Conservation (phyloP, 2,888 invertebrate genomes). For the Neoascia interrupta region DNA sequence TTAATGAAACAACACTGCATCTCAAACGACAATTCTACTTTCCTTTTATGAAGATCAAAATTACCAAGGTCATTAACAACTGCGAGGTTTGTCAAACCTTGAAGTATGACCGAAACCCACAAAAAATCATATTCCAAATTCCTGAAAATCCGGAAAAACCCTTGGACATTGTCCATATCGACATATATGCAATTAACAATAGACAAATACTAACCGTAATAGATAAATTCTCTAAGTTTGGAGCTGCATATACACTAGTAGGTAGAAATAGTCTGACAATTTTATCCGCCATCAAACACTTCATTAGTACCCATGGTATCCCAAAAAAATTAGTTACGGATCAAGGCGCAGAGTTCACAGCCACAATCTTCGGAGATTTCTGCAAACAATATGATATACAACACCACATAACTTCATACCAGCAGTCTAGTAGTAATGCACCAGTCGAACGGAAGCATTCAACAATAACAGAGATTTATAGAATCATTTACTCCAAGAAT, state of each 20-base stretch:
- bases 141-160: background rate
- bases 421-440: background rate
- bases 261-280: background rate
- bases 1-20: background rate
- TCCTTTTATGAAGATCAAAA: background rate
- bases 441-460: background rate
- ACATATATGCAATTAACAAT: background rate
- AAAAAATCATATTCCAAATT: background rate
- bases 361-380: background rate
- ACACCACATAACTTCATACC: background rate
- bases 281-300: background rate
- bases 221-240: background rate
- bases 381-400: background rate
- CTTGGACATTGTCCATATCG: background rate
- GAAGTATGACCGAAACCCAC: background rate
- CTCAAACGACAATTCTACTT: background rate
- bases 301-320: too few species aligned
- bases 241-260: background rate
- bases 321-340: background rate
- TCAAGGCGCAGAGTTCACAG: background rate
- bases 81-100: background rate
- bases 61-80: background rate
- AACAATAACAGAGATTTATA: background rate
- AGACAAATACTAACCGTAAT: background rate
- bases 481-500: background rate